Conservation (phyloP, 2,888 invertebrate genomes). For the Helobdella robusta region DNA sequence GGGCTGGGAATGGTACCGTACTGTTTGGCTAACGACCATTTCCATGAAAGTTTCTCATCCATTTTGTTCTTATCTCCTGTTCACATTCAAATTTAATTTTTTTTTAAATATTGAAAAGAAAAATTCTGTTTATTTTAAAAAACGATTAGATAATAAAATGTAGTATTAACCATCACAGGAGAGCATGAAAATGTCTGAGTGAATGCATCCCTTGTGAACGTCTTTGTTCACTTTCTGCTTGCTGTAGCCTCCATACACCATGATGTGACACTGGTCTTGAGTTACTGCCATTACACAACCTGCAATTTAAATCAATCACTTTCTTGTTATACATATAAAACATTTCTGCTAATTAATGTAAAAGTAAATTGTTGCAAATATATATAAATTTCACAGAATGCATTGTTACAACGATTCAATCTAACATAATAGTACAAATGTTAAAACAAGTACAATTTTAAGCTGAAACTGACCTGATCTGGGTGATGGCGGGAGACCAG, state of each 20-base stretch:
- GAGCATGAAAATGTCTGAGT: slow-evolving; percentile 60
- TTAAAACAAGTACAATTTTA: too few relatives aligned
- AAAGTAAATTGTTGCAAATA: not conserved
- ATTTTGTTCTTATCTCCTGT: slow-evolving; percentile 23
- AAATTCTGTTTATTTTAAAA: not conserved
- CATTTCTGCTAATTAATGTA: not conserved
- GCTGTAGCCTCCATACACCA: slow-evolving; percentile 69
- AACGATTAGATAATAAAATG: not conserved
- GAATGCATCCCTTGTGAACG: slow-evolving; percentile 63
- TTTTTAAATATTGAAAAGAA: not conserved
- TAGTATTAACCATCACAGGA: slow-evolving; percentile 27
- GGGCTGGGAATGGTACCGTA: slow-evolving; percentile 60
- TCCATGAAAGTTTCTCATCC: slow-evolving; percentile 56
- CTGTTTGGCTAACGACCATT: slow-evolving; percentile 62
- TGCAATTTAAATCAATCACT: not conserved
- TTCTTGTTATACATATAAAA: not conserved
- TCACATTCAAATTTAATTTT: not conserved
- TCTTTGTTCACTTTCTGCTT: slow-evolving; percentile 66
- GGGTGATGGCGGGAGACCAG: slow-evolving; percentile 60
- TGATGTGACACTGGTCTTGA: slow-evolving; percentile 54
- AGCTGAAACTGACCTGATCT: slow-evolving; percentile 48
- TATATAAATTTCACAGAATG: too few relatives aligned
- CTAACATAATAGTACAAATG: too few relatives aligned
- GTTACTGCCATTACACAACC: slow-evolving; percentile 66
- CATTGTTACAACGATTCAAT: too few relatives aligned